Base-by-base conservation (phyloP, 2,113 vertebrate genomes). In the Turnix velox region DNA sequence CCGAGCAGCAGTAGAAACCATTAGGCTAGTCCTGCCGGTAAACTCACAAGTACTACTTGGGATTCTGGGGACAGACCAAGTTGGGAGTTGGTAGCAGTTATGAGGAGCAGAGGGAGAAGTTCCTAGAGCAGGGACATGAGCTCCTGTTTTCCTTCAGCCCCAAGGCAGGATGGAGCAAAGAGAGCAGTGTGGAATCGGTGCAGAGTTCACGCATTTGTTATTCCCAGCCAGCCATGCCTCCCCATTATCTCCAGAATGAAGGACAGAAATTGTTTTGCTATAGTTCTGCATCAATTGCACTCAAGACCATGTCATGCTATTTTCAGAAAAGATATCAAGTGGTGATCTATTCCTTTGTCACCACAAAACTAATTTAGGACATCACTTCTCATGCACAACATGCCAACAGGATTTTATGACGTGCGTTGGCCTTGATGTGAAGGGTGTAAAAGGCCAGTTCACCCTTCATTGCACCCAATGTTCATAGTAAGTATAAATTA, bases 1-100 rank as follows among this genome's bases (percentile, higher is more conserved):
- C 33, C 62, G n/a, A n/a, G 22, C 23, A 30, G 12, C 11, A 13
- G 17, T 37, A 69, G 33, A 43, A 76, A 37, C 23, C 43, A 7
- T 20, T 39, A 35, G 33, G 23, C 6, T 75, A 2, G 28, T 49
- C 22, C 31, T 84, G 31, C 16, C 22, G 57, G 14, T 10, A 62
- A 1, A 33, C 30, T 82, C 40, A 3, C 1, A 0, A 3, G 30
- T 27, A 7, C 77, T 46, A 6, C 14, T 51, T 1, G 0, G 7
- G 35, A 18, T 14, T 65, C 14, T 30, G 55, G 18, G 30, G 48
- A 7, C 63, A 80, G 39, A 22, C 7, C 0, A 3, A 27, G 51
- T 46, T 51, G 33, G 1, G 2, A 42, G 31, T 22, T 39, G 68
- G 17, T 4, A 0, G 33, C 19, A 45, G 51, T 2, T 90, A 25